Percentiles rank a stretch among this genome's conserved stretches.
These are phyloP conservation scores for Cantharis rufa DNA, from an alignment of 2,888 invertebrate species.

Conservation along the genomic window DNA sequence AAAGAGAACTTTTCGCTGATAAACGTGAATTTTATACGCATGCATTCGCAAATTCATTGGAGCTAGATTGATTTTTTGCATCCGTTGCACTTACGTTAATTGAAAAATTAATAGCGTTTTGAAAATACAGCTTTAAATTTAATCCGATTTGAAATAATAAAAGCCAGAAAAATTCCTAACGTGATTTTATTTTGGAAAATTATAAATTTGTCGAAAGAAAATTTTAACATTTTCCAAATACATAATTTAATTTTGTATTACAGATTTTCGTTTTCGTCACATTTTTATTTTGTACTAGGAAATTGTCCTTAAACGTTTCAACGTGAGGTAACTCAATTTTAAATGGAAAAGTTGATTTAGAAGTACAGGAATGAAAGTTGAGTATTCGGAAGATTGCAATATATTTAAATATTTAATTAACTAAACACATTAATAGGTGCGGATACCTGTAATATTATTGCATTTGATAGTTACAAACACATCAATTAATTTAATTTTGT, in stretches of 20 bases:
- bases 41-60: neutral
- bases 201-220: neutral
- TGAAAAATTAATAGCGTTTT: neutral
- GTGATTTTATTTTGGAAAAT: neutral
- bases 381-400: neutral
- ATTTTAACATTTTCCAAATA: neutral
- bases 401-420: neutral
- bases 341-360: neutral
- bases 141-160: neutral
- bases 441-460: neutral
- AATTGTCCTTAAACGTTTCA: neutral
- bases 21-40: neutral
- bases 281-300: neutral
- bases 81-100: neutral
- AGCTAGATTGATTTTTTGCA: neutral
- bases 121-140: neutral
- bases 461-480: neutral
- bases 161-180: neutral
- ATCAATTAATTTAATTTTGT: neutral
- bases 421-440: neutral
- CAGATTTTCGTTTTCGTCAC: neutral
- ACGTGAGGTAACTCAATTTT: neutral
- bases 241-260: neutral
- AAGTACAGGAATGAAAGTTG: neutral
- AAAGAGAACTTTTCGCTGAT: neutral